Percentiles rank a stretch among this genome's conserved stretches.
Evolutionary conservation across 2,113 vertebrate genomes (phyloP).

Genomic region (Ailuropoda melanoleuca): DNA sequence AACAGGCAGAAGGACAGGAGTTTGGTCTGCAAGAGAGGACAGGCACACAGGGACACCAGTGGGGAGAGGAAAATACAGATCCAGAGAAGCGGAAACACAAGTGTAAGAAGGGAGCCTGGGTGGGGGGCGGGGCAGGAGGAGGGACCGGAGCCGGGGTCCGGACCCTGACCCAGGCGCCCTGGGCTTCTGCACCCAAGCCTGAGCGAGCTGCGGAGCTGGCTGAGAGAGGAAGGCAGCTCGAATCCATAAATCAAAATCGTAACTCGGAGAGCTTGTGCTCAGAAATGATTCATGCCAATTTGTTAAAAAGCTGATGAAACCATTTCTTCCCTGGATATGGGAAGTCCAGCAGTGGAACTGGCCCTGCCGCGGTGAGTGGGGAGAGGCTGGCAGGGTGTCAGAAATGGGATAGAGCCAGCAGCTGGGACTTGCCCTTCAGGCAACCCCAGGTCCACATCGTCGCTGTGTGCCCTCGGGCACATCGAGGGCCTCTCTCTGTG

Average conservation of each 20-base stretch:
- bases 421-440: neutral
- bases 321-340: slow-evolving; percentile 68
- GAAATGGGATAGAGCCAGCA: neutral
- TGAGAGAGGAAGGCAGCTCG: neutral
- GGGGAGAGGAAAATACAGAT: neutral
- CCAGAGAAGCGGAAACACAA: neutral
- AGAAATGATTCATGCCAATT: slow-evolving; percentile 5
- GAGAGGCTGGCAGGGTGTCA: neutral
- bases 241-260: neutral
- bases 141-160: neutral
- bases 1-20: slow-evolving; percentile 69
- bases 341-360: slow-evolving; percentile 8
- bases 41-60: neutral
- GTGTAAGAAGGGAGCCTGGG: neutral
- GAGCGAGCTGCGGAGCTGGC: neutral
- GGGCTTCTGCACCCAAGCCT: neutral
- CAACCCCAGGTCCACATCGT: neutral
- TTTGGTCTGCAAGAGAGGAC: slow-evolving; percentile 62
- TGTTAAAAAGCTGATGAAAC: slow-evolving; percentile 72
- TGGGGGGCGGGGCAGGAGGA: neutral
- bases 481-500: neutral
- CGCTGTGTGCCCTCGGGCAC: neutral
- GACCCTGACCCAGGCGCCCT: neutral
- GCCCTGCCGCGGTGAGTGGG: accelerated
- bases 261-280: slow-evolving; percentile 41